Conservation (phyloP, 2,113 vertebrate species). For the Corydoras sp. region DNA sequence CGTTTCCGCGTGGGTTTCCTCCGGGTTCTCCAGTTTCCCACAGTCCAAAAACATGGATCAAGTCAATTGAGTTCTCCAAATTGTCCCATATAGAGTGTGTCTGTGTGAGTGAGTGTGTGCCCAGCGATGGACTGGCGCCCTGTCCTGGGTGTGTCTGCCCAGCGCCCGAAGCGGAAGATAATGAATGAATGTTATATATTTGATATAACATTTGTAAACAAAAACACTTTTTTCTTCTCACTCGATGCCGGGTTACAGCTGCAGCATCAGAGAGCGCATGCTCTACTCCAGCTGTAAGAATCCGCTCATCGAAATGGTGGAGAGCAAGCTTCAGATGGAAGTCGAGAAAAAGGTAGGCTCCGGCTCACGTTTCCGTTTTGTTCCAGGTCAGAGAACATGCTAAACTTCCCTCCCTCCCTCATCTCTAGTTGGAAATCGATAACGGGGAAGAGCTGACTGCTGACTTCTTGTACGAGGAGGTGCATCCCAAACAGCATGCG, state of each 20-base stretch:
- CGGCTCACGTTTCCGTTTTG: not conserved
- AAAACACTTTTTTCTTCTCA: constrained; percentile 40
- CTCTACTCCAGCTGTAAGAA: constrained; percentile 97
- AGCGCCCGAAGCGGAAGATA: too few species aligned
- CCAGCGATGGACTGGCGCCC: too few species aligned
- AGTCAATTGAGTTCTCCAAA: too few species aligned
- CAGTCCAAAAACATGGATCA: too few species aligned
- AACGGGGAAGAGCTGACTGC: constrained; percentile 86
- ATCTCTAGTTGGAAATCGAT: constrained; percentile 86
- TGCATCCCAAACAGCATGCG: constrained; percentile 93
- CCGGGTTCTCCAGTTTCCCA: too few species aligned
- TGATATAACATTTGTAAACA: too few species aligned
- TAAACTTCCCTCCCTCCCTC: not conserved
- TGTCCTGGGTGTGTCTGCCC: too few species aligned
- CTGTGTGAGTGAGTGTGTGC: too few species aligned
- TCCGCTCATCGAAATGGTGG: constrained; percentile 83
- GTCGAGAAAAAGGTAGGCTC: constrained; percentile 81
- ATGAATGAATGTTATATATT: too few species aligned
- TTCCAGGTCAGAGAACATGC: not conserved
- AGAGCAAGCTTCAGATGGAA: constrained; percentile 76
- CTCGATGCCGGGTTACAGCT: constrained; percentile 94
- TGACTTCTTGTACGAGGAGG: constrained; percentile 92
- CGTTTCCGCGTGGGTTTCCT: too few species aligned
- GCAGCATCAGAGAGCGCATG: constrained; percentile 95
- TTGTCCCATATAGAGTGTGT: too few species aligned